phyloP scores from a whole-genome alignment of 1,140 invertebrate genomes.

The Lordiphosa collinella region DNA sequence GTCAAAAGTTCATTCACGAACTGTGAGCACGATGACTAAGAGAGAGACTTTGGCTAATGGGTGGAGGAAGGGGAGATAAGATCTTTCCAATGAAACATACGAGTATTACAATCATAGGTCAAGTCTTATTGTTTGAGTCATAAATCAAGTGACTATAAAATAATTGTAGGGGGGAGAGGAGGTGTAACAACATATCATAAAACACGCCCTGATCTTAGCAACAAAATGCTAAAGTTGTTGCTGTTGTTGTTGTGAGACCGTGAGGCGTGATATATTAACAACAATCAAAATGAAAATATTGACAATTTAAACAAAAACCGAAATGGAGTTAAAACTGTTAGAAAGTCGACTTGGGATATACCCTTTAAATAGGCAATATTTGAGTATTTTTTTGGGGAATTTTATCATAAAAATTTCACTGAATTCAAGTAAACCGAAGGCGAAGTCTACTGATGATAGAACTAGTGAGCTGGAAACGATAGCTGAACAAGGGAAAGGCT shows the following conservation, averaged over 20 bases:
- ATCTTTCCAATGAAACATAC: background rate
- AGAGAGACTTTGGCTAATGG: background rate
- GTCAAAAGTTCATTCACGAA: slow-evolving; percentile 58
- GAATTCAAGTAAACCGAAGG: too few relatives aligned
- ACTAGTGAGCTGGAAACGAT: too few relatives aligned
- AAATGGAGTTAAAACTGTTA: background rate
- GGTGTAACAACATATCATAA: slow-evolving; percentile 17
- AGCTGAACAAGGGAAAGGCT: too few relatives aligned
- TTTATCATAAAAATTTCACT: too few relatives aligned
- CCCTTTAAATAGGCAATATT: slow-evolving; percentile 15
- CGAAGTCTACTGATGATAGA: too few relatives aligned
- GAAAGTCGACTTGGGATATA: slow-evolving; percentile 14
- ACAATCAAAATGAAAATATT: slow-evolving; percentile 51
- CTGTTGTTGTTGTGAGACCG: slow-evolving; percentile 28
- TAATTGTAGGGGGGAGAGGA: background rate
- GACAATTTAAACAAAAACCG: too few relatives aligned
- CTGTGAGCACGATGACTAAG: slow-evolving; percentile 29
- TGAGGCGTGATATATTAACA: slow-evolving; percentile 70
- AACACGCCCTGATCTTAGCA: slow-evolving; percentile 46
- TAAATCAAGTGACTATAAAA: slow-evolving; percentile 34
- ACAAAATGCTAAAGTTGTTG: too few relatives aligned
- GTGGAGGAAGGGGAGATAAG: background rate
- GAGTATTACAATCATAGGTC: slow-evolving; percentile 27
- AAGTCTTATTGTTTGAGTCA: slow-evolving; percentile 33
- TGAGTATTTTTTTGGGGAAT: too few relatives aligned